Base-by-base conservation (phyloP, 1,140 invertebrate species). In the Vollenhovia emeryi region DNA sequence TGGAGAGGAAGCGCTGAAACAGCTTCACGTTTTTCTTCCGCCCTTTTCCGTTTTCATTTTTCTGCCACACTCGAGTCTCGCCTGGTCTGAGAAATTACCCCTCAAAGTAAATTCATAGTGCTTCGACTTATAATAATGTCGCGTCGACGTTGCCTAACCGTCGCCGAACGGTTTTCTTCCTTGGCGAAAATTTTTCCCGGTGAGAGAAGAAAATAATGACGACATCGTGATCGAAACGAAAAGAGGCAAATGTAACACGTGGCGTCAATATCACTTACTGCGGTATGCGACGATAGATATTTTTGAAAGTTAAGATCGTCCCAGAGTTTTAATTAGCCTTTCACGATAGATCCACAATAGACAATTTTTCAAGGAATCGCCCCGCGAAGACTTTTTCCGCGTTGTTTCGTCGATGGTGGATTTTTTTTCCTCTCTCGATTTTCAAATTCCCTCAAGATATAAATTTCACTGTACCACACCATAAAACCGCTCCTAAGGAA, bases 41-140 rank as follows among this genome's bases (percentile, higher is more conserved):
- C 13, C n/a, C 48, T 57, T 57, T 57, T 45, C 50, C 24, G 66
- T 73, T 82, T 82, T 82, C 66, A 57, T 73, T 71, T 71, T 82
- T 40, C 66, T 27, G 40, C 66, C 50, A 59, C 36, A 33, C 66
- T 71, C n/a, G 66, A 71, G 40, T 45, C 13, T 71, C 50, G 30
- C 36, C 6, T 13, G 60, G 5, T 13, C 76, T 45, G 78, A 82
- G 24, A 82, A 73, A 82, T 82, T 71, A 24, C 24, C 78, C 73
- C 66, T 82, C 50, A 33, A 82, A 82, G n/a, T 73, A 82, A 82
- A 82, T 82, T 71, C 50, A 57, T 69, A 40, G 13, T 57, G 48
- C 76, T 71, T 43, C 18, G 50, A 73, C 50, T 73, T 57, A 45
- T 73, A 82, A 82, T 82, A 82, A 82, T 82, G 59, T 82, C 18